phyloP scores from a whole-genome alignment of 2,113 vertebrate species.

The Erythrocercus mccallii region DNA sequence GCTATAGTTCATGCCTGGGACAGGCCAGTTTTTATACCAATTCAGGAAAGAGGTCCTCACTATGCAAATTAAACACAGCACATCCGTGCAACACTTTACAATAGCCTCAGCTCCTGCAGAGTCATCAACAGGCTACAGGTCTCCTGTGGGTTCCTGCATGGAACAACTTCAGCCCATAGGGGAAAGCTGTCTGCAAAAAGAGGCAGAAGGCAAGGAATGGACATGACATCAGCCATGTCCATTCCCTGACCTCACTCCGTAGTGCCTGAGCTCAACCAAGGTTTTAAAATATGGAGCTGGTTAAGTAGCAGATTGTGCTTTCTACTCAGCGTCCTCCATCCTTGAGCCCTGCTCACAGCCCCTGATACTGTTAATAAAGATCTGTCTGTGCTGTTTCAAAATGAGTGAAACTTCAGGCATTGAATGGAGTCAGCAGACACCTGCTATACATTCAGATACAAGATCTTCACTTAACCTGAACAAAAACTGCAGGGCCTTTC shows the following conservation, averaged over 20 bases:
- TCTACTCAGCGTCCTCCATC: background rate
- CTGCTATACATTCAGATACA: background rate
- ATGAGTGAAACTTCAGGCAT: background rate
- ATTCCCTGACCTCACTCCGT: background rate
- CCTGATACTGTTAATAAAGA: background rate
- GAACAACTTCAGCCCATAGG: background rate
- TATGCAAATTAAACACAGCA: background rate
- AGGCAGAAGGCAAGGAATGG: background rate
- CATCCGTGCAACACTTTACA: background rate
- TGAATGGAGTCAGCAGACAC: background rate
- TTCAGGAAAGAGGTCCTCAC: background rate
- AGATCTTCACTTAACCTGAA: conserved; percentile 35
- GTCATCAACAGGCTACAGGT: background rate
- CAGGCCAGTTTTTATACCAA: background rate
- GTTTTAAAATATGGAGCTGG: background rate
- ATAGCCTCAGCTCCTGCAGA: background rate
- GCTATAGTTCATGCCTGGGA: background rate
- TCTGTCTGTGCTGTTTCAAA: background rate
- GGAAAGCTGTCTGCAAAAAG: background rate
- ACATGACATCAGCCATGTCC: too few relatives aligned
- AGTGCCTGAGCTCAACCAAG: background rate
- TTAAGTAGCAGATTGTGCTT: fast-evolving
- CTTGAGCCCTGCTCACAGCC: background rate
- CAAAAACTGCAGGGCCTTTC: conserved; percentile 12
- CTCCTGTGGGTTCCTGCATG: background rate